Conservation (phyloP, 2,888 invertebrate species). For the Apodemia hepburni region DNA sequence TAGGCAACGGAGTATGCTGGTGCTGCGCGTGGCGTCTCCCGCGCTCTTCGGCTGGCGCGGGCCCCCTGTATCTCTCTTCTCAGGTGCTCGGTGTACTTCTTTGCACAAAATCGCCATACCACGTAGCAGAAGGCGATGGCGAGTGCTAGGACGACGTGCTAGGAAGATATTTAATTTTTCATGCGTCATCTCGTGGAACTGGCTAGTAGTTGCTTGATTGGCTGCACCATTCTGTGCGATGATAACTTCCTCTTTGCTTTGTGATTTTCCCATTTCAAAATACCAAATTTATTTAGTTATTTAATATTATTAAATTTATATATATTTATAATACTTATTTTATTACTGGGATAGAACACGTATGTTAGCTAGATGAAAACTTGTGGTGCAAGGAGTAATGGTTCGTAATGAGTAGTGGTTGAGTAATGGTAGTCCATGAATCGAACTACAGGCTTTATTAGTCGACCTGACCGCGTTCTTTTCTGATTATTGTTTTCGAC, state of each 20-base stretch:
- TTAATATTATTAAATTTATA: too few relatives aligned
- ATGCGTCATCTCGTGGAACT: conserved; percentile 11
- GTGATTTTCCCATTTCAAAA: conserved; percentile 1
- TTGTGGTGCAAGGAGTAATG: too few relatives aligned
- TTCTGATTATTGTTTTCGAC: too few relatives aligned
- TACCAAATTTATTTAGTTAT: too few relatives aligned
- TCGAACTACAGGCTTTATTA: too few relatives aligned
- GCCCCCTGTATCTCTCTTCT: conserved; percentile 12
- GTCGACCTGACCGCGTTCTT: too few relatives aligned
- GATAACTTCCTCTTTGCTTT: conserved; percentile 17
- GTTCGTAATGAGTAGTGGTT: too few relatives aligned
- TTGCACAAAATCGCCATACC: conserved; percentile 6
- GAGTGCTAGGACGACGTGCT: conserved; percentile 1
- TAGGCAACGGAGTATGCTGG: conserved; percentile 13
- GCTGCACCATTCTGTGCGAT: conserved; percentile 15
- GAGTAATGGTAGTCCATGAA: too few relatives aligned
- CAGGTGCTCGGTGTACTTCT: conserved; percentile 17
- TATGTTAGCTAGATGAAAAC: too few relatives aligned
- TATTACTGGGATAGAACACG: too few relatives aligned
- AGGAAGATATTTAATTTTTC: conserved; percentile 11
- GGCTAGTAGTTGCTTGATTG: conserved; percentile 7
- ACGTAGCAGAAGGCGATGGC: background rate
- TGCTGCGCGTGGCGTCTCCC: background rate
- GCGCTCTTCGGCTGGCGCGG: conserved; percentile 3
- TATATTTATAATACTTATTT: too few relatives aligned